phyloP scores from a whole-genome alignment of 92 coral and sea anemone genomes.

The Virgularia gustaviana region DNA sequence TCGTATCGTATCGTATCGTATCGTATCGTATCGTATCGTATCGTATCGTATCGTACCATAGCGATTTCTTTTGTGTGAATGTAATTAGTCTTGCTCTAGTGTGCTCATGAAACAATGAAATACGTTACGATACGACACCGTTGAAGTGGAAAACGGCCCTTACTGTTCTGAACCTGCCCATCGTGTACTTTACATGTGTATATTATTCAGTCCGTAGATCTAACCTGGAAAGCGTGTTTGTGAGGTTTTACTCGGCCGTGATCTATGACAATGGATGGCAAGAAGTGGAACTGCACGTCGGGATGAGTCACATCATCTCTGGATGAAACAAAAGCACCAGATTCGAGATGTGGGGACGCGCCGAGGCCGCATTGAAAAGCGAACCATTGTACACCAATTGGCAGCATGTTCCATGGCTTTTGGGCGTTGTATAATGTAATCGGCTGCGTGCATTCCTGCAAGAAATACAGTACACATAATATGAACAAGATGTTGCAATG shows the following conservation, averaged over 20 bases:
- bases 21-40: no score
- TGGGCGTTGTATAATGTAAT: constrained; percentile 67
- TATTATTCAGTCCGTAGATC: no score
- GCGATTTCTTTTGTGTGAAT: no score
- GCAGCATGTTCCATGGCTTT: constrained; percentile 66
- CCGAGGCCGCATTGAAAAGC: constrained; percentile 61
- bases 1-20: no score
- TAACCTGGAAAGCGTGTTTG: constrained; percentile 74
- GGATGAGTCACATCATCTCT: constrained; percentile 74
- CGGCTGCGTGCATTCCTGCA: constrained; percentile 76
- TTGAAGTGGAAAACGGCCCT: neutral
- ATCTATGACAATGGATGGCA: constrained; percentile 67
- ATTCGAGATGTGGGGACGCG: constrained; percentile 70
- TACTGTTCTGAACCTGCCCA: neutral
- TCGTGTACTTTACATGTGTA: neutral
- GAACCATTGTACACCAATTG: constrained; percentile 71
- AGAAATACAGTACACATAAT: no score
- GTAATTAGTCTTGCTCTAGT: no score
- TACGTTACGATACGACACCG: neutral
- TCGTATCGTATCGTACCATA: no score
- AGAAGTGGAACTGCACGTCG: constrained; percentile 74
- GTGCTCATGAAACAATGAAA: no score
- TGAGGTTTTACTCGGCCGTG: constrained; percentile 61
- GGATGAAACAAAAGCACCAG: constrained; percentile 76
- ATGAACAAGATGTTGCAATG: neutral